These are phyloP conservation scores for Dallia pectoralis DNA, from an alignment of 2,797 vertebrate species.

Conservation along the genomic window DNA sequence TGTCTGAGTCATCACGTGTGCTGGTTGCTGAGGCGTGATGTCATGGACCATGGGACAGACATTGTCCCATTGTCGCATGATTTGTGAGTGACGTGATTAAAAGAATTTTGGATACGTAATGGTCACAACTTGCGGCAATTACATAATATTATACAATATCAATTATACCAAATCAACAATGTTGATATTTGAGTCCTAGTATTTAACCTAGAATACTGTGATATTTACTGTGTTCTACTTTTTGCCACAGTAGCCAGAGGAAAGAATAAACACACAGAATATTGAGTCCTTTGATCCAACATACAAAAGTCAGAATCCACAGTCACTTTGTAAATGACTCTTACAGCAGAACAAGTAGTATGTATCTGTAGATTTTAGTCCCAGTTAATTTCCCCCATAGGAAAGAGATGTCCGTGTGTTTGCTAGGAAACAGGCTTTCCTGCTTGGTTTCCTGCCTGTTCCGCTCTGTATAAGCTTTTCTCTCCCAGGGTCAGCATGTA, in stretches of 20 bases:
- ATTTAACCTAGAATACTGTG: not conserved
- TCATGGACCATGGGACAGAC: slow-evolving; percentile 33
- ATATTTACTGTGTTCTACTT: not conserved
- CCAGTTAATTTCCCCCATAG: not conserved
- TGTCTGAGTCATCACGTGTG: slow-evolving; percentile 30
- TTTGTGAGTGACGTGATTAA: no score
- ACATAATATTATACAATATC: not conserved
- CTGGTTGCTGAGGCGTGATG: slow-evolving; percentile 37
- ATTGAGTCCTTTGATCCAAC: not conserved
- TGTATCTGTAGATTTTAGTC: not conserved
- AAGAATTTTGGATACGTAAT: not conserved
- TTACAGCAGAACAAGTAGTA: not conserved
- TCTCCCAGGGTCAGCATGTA: slow-evolving; percentile 30
- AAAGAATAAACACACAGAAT: not conserved
- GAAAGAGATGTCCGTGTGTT: slow-evolving; percentile 7
- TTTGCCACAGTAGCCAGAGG: not conserved
- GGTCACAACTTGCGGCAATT: not conserved
- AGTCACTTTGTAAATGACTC: not conserved
- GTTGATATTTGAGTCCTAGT: no score
- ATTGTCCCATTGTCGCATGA: no score
- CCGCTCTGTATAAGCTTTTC: slow-evolving; percentile 36
- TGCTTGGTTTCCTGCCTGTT: slow-evolving; percentile 34
- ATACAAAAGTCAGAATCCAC: not conserved
- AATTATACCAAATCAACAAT: no score
- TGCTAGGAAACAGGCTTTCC: slow-evolving; percentile 33